Base-by-base conservation (phyloP, 2,888 invertebrate genomes). In the Drosophila kambysellisi region DNA sequence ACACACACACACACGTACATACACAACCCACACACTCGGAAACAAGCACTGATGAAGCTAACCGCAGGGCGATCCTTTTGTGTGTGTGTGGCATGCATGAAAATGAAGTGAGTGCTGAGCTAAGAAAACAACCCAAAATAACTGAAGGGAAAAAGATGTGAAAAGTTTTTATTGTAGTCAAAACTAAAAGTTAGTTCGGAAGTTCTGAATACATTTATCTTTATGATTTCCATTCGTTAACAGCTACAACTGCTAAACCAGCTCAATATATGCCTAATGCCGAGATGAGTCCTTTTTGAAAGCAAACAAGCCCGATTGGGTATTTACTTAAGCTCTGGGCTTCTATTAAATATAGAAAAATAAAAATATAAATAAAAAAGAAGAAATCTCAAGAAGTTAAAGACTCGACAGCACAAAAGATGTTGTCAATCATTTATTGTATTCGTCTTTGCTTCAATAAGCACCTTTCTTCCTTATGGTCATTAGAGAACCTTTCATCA, bases 401-500 rank as follows among this genome's bases (percentile, higher is more conserved):
- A 46, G 25, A 46, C 46, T 25, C 25, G 25, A 25, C 4, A 15
- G 2, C 8, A 15, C 46, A 25, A 15, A 46, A 46, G 25, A 46
- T 54, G 52, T 53, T 54, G 67, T 41, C 66, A 54, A 66, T 67
- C 67, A 66, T n/a, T 65, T 46, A 35, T 48, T n/a, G 56, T 37
- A 33, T 39, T 60, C 50, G 43, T 52, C 46, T 57, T 60, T 61
- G 39, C 57, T 48, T 15, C 57, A 56, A 51, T 48, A 57, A 50
- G 20, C 63, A 59, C 57, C 56, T 66, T 58, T 56, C 59, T 67
- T 52, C 41, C 58, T 1, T n/a, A 4, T 70, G 71, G 70, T 79
- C 85, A 76, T 85, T 89, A 84, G 63, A 58, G 59, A 81, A 82
- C 62, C 61, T 83, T 79, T 74, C 46, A 68, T 81, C 75, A 85